These are phyloP conservation scores for Florisuga fusca DNA, from an alignment of 2,797 vertebrate genomes.

Conservation along the genomic window DNA sequence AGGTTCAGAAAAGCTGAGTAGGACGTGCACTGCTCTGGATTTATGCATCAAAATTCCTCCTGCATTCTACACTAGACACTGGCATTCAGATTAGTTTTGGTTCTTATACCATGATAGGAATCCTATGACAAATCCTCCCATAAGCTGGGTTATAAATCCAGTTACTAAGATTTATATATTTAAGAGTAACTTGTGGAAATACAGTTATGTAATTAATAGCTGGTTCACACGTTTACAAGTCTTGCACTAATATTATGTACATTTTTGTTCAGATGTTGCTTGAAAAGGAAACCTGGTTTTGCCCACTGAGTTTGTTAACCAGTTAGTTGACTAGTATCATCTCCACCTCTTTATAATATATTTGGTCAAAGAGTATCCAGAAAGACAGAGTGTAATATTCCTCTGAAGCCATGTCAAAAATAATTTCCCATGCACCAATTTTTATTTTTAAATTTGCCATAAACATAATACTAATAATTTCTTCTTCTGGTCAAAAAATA, in stretches of 20 bases:
- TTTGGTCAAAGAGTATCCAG: background rate
- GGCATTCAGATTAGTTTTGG: background rate
- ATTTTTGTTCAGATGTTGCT: background rate
- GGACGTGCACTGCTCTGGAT: background rate
- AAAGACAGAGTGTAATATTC: background rate
- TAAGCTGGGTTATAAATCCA: background rate
- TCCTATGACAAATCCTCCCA: background rate
- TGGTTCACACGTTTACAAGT: background rate
- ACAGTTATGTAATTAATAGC: fast-evolving
- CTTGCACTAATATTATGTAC: too few species aligned
- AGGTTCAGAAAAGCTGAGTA: background rate
- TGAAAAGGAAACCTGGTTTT: background rate
- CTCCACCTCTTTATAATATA: fast-evolving
- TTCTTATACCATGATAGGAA: background rate
- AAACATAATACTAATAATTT: background rate
- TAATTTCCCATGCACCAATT: background rate
- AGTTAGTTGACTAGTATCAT: background rate
- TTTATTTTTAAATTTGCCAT: background rate
- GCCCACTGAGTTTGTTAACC: fast-evolving
- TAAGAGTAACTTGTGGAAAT: background rate
- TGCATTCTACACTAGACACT: background rate
- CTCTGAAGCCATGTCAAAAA: background rate
- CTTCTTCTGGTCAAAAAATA: background rate
- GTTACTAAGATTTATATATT: background rate
- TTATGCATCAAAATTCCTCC: background rate